phyloP scores from a whole-genome alignment of 1,140 invertebrate genomes.

The Dolichoris vasculosae region DNA sequence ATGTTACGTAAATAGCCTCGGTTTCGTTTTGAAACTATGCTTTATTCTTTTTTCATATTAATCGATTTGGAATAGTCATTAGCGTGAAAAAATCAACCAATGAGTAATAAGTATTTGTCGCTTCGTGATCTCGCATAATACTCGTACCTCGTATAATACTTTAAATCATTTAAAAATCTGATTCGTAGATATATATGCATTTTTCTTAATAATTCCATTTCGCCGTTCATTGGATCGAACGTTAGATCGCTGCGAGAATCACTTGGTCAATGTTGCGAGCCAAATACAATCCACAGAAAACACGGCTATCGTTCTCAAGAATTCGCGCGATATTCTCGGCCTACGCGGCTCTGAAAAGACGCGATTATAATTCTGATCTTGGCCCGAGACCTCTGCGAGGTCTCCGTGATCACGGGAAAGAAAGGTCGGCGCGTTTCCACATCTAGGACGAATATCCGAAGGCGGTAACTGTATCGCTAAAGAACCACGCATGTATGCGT shows the following conservation, averaged over 20 bases:
- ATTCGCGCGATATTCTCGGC: not conserved
- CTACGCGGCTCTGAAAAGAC: not conserved
- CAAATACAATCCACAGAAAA: not conserved
- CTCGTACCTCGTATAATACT: no score
- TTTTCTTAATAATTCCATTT: not conserved
- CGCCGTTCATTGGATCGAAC: no score
- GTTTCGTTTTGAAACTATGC: not conserved
- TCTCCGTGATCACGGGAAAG: not conserved
- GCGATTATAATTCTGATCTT: no score
- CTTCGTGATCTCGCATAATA: not conserved
- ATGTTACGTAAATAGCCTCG: not conserved
- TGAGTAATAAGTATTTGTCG: not conserved
- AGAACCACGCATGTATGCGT: not conserved
- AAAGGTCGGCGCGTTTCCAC: not conserved
- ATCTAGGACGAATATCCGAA: not conserved
- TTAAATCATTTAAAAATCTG: not conserved
- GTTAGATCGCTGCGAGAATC: not conserved
- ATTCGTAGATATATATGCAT: not conserved
- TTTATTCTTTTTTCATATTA: not conserved
- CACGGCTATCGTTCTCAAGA: no score
- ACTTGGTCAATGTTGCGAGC: no score
- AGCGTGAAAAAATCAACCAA: not conserved
- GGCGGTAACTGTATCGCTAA: constrained; percentile 12
- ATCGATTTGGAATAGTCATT: not conserved
- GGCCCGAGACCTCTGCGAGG: no score